Evolutionary conservation across 2,888 invertebrate species (phyloP), one percentile per base, ranked within the genome.

Genomic region (Aelia acuminata): DNA sequence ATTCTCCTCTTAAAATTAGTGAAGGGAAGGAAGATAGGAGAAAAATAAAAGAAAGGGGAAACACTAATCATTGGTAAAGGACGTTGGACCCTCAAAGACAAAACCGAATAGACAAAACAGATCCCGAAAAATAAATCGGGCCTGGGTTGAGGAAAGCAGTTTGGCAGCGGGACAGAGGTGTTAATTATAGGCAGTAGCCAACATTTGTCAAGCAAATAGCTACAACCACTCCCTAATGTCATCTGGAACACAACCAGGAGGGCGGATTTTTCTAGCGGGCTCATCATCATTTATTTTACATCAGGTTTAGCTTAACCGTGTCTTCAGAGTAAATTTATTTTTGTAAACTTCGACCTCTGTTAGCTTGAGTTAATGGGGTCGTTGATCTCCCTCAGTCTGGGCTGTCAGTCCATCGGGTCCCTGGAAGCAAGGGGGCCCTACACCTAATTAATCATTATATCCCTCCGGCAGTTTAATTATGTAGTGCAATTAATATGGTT

Each of bases 141-240:
- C 43, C 43, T 57, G 43, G 80, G 80, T 80, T 80, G 80, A 80
- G 43, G 80, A 80, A 80, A 80, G 80, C n/a, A 80, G 43, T 43
- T 70, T 87, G 87, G 87, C 87, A 87, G 1, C 18, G 26, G n/a
- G 47, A 63, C 87, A 87, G 47, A 87, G 84, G 70, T 43, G 85
- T 70, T 89, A 89, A 89, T 89, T 89, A 89, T 89, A 89, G 89
- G 48, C 50, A 39, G 85, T 20, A 22, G 63, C 35, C 86, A 88
- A 89, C 89, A 89, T 89, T 89, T 88, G 89, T 89, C 89, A 85
- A 75, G 88, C 89, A 89, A 89, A 89, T 89, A 89, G 89, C 84
- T 89, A 89, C 87, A 87, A 87, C 53, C 43, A 70, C 39, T 43
- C 43, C n/a, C 87, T 87, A 70, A 87, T 87, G 87, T 87, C 87